Evolutionary conservation across 2,797 vertebrate species (phyloP).

Genomic region (Acanthiza pusilla): DNA sequence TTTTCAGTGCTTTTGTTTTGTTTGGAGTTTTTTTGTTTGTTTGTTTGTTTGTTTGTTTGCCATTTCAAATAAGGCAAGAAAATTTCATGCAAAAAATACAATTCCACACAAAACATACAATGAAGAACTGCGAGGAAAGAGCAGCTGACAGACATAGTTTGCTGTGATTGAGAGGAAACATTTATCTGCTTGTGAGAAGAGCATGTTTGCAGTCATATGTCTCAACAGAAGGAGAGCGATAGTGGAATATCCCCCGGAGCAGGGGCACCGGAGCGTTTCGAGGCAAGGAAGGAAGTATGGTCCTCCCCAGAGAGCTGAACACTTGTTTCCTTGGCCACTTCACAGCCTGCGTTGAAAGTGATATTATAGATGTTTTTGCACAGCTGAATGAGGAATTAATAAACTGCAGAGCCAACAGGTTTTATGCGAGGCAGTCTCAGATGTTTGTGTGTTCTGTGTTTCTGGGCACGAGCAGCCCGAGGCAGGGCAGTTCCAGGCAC

Average conservation of each 20-base stretch:
- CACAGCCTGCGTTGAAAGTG: not conserved
- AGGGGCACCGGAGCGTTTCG: not conserved
- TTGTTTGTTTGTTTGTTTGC: accelerated
- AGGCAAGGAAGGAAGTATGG: not conserved
- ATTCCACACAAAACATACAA: not conserved
- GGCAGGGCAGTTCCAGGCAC: not conserved
- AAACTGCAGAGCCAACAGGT: not conserved
- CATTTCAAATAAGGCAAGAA: not conserved
- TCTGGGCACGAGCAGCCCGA: not conserved
- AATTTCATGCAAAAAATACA: not conserved
- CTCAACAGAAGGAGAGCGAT: constrained; percentile 39
- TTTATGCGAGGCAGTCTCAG: not conserved
- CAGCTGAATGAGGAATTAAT: not conserved
- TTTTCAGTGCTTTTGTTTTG: not conserved
- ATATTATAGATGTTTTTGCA: not conserved
- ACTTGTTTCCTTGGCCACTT: constrained; percentile 13
- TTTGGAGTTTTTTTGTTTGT: not conserved
- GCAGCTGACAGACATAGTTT: constrained; percentile 26
- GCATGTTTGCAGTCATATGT: constrained; percentile 57
- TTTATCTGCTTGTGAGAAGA: constrained; percentile 22
- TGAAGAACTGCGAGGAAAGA: not conserved
- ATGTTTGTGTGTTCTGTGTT: not conserved
- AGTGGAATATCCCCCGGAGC: constrained; percentile 25
- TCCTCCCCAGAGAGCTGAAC: not conserved
- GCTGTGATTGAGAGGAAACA: constrained; percentile 28